Conservation (phyloP, 2,888 invertebrate species). For the Cotesia congregata region DNA sequence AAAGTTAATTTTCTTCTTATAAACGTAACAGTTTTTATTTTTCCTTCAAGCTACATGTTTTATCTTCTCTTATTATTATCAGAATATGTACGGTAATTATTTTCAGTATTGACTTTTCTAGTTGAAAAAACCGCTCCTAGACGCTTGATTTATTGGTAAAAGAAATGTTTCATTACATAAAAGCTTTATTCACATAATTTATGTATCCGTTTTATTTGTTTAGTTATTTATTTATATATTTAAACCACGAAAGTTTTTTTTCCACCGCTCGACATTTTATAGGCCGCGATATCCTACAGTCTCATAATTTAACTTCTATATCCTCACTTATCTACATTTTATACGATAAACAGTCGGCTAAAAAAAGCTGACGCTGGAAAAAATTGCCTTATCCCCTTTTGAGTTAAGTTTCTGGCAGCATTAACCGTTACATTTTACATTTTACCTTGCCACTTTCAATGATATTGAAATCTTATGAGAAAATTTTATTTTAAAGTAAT, state of each 20-base stretch:
- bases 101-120: neutral
- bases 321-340: conserved; percentile 15
- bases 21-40: conserved; percentile 29
- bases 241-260: neutral
- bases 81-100: neutral
- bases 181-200: neutral
- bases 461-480: neutral
- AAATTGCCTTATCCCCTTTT: neutral
- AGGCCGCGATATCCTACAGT: conserved; percentile 9
- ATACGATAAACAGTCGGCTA: conserved; percentile 10
- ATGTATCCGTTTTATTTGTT: too few species aligned
- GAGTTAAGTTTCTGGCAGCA: neutral
- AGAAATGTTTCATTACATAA: conserved; percentile 1
- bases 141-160: neutral
- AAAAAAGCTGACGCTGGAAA: neutral
- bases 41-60: neutral
- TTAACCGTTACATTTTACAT: conserved; percentile 16
- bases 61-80: neutral
- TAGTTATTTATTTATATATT: neutral
- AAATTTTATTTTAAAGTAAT: neutral
- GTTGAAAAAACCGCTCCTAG: neutral
- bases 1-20: conserved; percentile 56
- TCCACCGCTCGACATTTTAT: neutral
- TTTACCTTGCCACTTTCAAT: neutral
- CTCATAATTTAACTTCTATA: conserved; percentile 12